Evolutionary conservation across 2,113 vertebrate genomes (phyloP), one percentile per base, ranked within the genome.

Genomic region (Ascaphus truei): DNA sequence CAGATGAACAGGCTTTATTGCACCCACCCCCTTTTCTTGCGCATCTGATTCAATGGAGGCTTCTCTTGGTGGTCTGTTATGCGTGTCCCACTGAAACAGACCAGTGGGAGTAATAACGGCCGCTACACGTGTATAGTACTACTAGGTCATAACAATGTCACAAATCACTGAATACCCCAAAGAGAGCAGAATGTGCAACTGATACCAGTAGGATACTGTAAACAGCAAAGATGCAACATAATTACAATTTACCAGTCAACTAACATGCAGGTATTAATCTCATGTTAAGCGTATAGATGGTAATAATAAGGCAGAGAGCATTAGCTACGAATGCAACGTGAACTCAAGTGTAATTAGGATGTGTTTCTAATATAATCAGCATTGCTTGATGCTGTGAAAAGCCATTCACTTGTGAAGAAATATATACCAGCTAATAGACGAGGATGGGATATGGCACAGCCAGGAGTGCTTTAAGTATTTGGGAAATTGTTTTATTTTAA

Each of bases 331-430:
- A 34, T 59, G 55, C 45, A 51, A n/a, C 8, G 31, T 57, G 33
- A 25, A 45, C 61, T 52, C 56, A 61, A 60, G 45, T 71, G 25
- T 71, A 51, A 71, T 71, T 71, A 71, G 55, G 67, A 61, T 39
- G 52, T 52, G 57, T 71, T 71, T 58, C 47, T 31, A 71, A 71
- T 61, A 34, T 71, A 71, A 71, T 71, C 45, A 61, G 67, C 67
- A 43, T 71, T 71, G 67, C 61, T 71, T 71, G 60, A 61, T 71
- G 67, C 67, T 61, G 57, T 51, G 67, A 71, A 71, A 71, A 71
- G 67, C 55, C 57, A 71, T 71, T 71, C 25, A 13, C 67, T 61
- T 31, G 47, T 61, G 22, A 71, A n/a, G 57, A 71, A 61, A 71
- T 41, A 61, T 61, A 61, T n/a, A 39, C 37, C 33, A 25, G 22